Base-by-base conservation (phyloP, 2,888 invertebrate species). In the Drosophila antonietae region DNA sequence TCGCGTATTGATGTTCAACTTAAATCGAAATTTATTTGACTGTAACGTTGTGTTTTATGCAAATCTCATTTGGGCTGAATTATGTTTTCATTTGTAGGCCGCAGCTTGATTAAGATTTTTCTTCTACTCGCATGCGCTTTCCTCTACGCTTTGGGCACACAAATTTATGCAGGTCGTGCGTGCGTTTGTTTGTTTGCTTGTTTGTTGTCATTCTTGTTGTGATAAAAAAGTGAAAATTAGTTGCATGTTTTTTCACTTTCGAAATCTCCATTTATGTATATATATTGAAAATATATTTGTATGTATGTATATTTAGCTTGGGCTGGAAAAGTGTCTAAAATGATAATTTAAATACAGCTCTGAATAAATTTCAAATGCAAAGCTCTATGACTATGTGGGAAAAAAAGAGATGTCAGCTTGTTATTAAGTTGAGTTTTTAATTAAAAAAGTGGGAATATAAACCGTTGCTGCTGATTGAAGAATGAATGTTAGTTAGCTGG, bases 21-120 rank as follows among this genome's bases (percentile, higher is more conserved):
- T 66, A 46, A 67, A 53, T 63, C 51, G 65, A 73, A 89, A 84
- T 89, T 84, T 84, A 84, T 84, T 79, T 82, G 89, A 89, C 83
- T 74, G 80, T 73, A 89, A 71, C 80, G 68, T 28, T 70, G 58
- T 84, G 84, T 84, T 89, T 84, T 84, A 84, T 84, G 84, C 89
- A 84, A 84, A 84, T 89, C 82, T 73, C 66, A 31, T 47, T 64
- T 23, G 20, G 37, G 56, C 74, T 89, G 83, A 84, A 89, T 88
- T 89, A 84, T 84, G 89, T 84, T 89, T 84, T 88, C 83, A 84
- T 84, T 89, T 82, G 76, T 87, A 60, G 73, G 88, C 80, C 73
- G 35, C 70, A 67, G 33, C 55, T 68, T 80, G 80, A 84, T 84
- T 84, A 82, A 89, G 89, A 87, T 84, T 89, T 83, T 66, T 49